Conservation (phyloP, 1,140 invertebrate genomes). For the Drosophila biarmipes region DNA sequence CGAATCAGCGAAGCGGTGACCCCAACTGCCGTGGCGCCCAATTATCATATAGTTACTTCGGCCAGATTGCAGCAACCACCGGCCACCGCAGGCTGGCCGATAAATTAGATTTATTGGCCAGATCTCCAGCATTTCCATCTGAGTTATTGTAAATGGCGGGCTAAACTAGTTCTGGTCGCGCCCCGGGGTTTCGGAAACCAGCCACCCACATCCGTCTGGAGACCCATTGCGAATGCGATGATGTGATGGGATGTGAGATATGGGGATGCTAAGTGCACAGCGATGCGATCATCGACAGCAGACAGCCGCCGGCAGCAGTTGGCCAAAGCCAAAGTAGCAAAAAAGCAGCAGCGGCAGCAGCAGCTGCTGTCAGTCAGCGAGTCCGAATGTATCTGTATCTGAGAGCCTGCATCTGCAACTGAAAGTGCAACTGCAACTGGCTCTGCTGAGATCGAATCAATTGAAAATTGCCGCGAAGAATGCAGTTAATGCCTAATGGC, state of each 20-base stretch:
- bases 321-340: slow-evolving; percentile 4
- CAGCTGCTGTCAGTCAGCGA: slow-evolving; percentile 38
- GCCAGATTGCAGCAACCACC: slow-evolving; percentile 25
- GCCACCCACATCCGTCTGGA: slow-evolving; percentile 32
- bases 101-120: slow-evolving; percentile 76
- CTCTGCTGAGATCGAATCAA: slow-evolving; percentile 56
- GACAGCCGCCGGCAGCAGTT: slow-evolving; percentile 23
- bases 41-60: slow-evolving; percentile 66
- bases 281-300: slow-evolving; percentile 54
- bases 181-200: slow-evolving; percentile 39
- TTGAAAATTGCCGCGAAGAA: slow-evolving; percentile 57
- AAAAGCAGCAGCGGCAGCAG: slow-evolving; percentile 7
- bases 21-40: slow-evolving; percentile 49
- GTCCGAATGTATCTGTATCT: slow-evolving; percentile 36
- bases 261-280: slow-evolving; percentile 40
- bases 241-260: slow-evolving; percentile 60
- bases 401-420: slow-evolving; percentile 36
- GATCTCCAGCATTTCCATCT: slow-evolving; percentile 60
- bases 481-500: slow-evolving; percentile 51
- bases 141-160: slow-evolving; percentile 57
- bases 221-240: slow-evolving; percentile 59
- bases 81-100: slow-evolving; percentile 25
- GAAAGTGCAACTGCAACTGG: slow-evolving; percentile 27
- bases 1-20: slow-evolving; percentile 32
- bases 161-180: slow-evolving; percentile 60